Evolutionary conservation across 1,140 invertebrate genomes (phyloP), one percentile per base, ranked within the genome.

Genomic region (Solen grandis): DNA sequence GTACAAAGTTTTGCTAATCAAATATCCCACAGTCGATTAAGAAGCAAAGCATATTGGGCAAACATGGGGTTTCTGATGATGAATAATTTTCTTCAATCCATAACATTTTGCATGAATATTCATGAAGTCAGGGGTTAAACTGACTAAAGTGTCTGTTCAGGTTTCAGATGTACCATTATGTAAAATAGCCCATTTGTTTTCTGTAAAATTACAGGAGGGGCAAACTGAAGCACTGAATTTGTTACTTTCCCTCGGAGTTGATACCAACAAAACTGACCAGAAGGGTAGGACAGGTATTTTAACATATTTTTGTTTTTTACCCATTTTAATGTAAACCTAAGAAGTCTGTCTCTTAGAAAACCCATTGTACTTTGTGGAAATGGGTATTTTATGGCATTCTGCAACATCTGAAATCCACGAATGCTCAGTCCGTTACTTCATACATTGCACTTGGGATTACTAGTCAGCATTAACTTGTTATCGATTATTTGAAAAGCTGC

Each of bases 231-330:
- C 82, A 8, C 65, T 86, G 22, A 19, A 22, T 16, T 62, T 59
- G 5, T 63, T 86, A 22, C 29, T 86, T 19, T 29, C 68, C 5
- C 52, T 75, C 41, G 83, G 83, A 27, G 73, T 77, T 38, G 63
- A 84, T 74, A 50, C 77, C 5, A 75, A 79, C 36, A 31, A 35
- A 1, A 66, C 38, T 4, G 85, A 86, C 62, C 19, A 50, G n/a
- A 86, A 81, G 29, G 83, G 78, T 5, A 81, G 85, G 70, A 83
- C 83, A 81, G 83, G 85, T 86, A 41, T 16, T 46, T 46, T 46
- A 10, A 10, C 8, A 46, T 10, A 19, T 10, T 46, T 8, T 10
- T 46, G 41, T 46, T 46, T 19, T 10, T 46, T 8, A 10, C 19
- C 19, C 19, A 46, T 46, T 46, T 8, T 46, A 19, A 19, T 46